Conservation (phyloP, 1,140 invertebrate genomes). For the Ooceraea biroi region DNA sequence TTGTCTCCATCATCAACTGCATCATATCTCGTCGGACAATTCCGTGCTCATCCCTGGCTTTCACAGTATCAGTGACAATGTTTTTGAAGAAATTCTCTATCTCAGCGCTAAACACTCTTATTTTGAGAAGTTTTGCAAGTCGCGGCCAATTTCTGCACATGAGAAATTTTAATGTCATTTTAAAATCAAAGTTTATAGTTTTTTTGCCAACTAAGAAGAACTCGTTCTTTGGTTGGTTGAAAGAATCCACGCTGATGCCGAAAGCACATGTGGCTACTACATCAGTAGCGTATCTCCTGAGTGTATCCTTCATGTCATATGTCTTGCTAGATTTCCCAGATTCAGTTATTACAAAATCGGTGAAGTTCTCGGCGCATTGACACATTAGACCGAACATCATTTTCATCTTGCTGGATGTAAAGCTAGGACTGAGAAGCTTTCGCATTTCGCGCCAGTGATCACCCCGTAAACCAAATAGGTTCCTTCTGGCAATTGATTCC, state of each 20-base stretch:
- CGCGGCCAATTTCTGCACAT: not conserved
- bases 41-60: slow-evolving; percentile 30
- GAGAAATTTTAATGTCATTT: not conserved
- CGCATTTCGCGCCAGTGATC: slow-evolving; percentile 61
- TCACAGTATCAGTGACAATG: not conserved
- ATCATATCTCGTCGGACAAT: slow-evolving; percentile 49
- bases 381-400: slow-evolving; percentile 33
- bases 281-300: slow-evolving; percentile 32
- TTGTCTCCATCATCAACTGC: slow-evolving; percentile 61
- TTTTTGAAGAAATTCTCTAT: not conserved
- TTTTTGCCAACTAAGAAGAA: not conserved
- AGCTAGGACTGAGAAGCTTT: slow-evolving; percentile 34
- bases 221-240: slow-evolving; percentile 42
- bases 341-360: not conserved
- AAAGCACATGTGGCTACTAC: slow-evolving; percentile 30
- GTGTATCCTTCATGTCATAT: not conserved
- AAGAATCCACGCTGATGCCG: slow-evolving; percentile 24
- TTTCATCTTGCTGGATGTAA: slow-evolving; percentile 56
- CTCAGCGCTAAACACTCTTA: not conserved
- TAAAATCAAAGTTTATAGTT: not conserved
- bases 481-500: slow-evolving; percentile 31
- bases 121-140: not conserved
- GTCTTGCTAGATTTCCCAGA: not conserved
- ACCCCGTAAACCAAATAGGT: slow-evolving; percentile 15
- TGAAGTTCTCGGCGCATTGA: slow-evolving; percentile 29